Percentiles rank a stretch among this genome's conserved stretches.
phyloP scores from a whole-genome alignment of 2,888 invertebrate genomes.

The Tridacna gigas region DNA sequence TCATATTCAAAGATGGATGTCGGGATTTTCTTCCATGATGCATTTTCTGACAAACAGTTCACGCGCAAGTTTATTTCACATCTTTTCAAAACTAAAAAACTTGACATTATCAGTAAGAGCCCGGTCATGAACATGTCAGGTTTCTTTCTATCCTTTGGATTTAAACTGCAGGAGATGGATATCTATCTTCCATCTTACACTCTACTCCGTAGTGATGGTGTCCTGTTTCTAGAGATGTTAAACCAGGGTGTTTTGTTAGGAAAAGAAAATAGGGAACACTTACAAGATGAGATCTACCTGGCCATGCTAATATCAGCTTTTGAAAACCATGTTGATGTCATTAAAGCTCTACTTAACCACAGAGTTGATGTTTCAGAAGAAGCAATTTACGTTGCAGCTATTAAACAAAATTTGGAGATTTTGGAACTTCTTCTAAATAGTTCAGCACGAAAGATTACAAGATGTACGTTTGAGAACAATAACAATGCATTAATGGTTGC shows the following conservation, averaged over 20 bases:
- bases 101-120: not conserved
- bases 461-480: not conserved
- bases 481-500: slow-evolving; percentile 47
- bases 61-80: slow-evolving; percentile 13
- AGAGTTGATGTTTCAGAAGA: slow-evolving; percentile 38
- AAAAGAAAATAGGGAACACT: not conserved
- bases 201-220: not conserved
- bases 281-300: not conserved
- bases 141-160: slow-evolving; percentile 31
- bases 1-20: slow-evolving; percentile 14
- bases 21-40: slow-evolving; percentile 22
- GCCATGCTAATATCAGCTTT: slow-evolving; percentile 35
- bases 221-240: slow-evolving; percentile 10
- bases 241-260: not conserved
- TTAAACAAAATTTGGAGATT: slow-evolving; percentile 23
- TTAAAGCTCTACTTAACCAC: slow-evolving; percentile 18
- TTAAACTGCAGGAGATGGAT: not conserved
- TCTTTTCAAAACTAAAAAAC: not conserved
- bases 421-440: slow-evolving; percentile 6
- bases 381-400: slow-evolving; percentile 40
- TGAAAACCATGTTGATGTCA: slow-evolving; percentile 21
- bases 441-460: not conserved
- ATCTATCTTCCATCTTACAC: slow-evolving; percentile 22
- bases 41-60: slow-evolving; percentile 20
- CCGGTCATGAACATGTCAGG: slow-evolving; percentile 33